Base-by-base conservation (phyloP, 1,140 invertebrate genomes). In the Drosophila serrata region DNA sequence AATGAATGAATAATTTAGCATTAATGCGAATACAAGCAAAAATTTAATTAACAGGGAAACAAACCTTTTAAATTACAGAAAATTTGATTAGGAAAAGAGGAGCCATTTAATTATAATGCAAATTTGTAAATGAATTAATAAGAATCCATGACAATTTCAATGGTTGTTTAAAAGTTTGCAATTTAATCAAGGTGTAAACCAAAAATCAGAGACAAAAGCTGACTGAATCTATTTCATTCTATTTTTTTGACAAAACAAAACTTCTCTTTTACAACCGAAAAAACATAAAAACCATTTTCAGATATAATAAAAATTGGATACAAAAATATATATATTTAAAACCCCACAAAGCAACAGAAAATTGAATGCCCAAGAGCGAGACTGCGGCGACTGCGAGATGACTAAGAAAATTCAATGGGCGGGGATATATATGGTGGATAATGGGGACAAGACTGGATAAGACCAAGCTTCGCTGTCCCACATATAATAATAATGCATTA, bases 401-500 rank as follows among this genome's bases (percentile, higher is more conserved):
- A 68, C 63, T 72, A 57, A 72, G 63, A 72, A 46, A 40, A 68
- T 45, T 13, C 15, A 29, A 17, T 12, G 17, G 17, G 24, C 12
- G 31, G n/a, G n/a, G 22, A 11, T 11, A 24, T 29, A 11, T 11
- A 24, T 29, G 24, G 67, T 17, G 42, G 11, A n/a, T 29, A 40
- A 48, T 46, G 53, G 63, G n/a, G 29, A 53, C 51, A 53, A 53
- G 39, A 39, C 31, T 29, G 40, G 42, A 45, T 56, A 74, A 43
- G 27, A 74, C 57, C 40, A 31, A 65, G 49, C 70, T 58, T 11
- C n/a, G 63, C 29, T 51, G 48, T 67, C 37, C 65, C 62, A 69
- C 65, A 69, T 69, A 69, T 56, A 74, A 58, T 55, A 74, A 58
- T 61, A 72, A 72, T 72, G 68, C 68, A 58, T 72, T 63, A 81